phyloP scores from a whole-genome alignment of 1,140 invertebrate genomes.

The Caenorhabditis remanei region DNA sequence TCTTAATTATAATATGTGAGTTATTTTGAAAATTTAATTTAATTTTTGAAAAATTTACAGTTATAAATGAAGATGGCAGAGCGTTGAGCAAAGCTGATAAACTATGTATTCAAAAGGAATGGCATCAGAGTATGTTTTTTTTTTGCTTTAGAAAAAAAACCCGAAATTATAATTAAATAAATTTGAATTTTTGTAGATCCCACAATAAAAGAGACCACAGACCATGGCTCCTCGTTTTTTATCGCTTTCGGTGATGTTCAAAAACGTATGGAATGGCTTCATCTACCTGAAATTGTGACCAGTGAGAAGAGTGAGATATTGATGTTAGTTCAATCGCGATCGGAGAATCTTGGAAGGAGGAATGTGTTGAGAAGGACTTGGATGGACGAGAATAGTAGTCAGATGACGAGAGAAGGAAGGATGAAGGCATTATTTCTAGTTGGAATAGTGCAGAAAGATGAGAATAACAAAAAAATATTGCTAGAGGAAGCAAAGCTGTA shows the following conservation, averaged over 20 bases:
- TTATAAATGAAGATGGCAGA: no score
- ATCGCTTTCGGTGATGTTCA: not conserved
- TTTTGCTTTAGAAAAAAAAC: no score
- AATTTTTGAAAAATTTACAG: no score
- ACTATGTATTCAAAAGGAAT: not conserved
- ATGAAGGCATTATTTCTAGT: conserved; percentile 14
- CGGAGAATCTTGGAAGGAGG: not conserved
- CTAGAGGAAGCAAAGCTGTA: not conserved
- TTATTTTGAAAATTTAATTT: no score
- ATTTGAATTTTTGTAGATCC: not conserved
- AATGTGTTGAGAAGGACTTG: conserved; percentile 19
- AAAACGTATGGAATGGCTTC: not conserved
- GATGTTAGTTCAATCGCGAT: not conserved
- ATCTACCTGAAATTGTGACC: not conserved
- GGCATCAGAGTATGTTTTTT: not conserved
- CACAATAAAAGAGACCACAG: not conserved
- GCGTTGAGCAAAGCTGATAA: no score
- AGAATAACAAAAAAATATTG: not conserved
- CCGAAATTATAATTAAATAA: no score
- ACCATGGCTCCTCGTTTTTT: not conserved
- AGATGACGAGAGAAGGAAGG: not conserved
- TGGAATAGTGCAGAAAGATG: not conserved
- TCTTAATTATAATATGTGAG: no score
- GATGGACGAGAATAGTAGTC: not conserved
- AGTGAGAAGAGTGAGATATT: not conserved